Base-by-base conservation (phyloP, 2,888 invertebrate genomes). In the Abrostola triplasia region DNA sequence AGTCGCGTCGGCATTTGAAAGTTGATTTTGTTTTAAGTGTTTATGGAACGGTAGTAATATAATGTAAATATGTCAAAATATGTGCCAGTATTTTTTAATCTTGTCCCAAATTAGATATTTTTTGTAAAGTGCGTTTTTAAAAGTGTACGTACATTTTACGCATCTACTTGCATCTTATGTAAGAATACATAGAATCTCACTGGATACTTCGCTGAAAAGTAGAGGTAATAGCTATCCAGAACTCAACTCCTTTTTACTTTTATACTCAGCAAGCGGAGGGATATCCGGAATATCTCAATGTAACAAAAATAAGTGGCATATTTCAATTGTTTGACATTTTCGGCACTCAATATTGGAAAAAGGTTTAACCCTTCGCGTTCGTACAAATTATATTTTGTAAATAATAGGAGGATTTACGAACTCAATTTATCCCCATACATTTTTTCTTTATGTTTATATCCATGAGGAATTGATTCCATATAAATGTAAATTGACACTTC, bases 251-350 rank as follows among this genome's bases (percentile, higher is more conserved):
- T 44, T 13, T 44, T 44, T 44, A 12, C 13, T 13, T 44, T 13
- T 44, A 12, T 44, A 12, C 13, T 12, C 44, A 44, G 13, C 12
- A 44, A 44, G 8, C 44, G 44, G 8, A 12, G 12, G 44, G 44
- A 44, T 44, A 12, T 44, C 44, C 44, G 44, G 44, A 13, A 44
- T 12, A 44, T 44, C 44, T 44, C 44, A 44, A 12, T 13, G 44
- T 44, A 13, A 44, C 44, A 44, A 8, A 44, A 13, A 44, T 44
- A 44, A 13, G 44, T 8, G 7, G 44, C 13, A 8, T 13, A 12
- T 44, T 44, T 44, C 12, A 44, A 44, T 44, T 13, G 44, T 13
- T 44, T 12, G 44, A 44, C 13, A 13, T 24, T 24, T 24, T 24
- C 24, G 24, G 24, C 24, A 24, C 24, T 24, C 24, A 24, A 24